A percentile compares a stretch with the other conserved stretches of the same genome.
Conservation (phyloP, 2,797 vertebrate genomes). For the Triplophysa bombifrons region DNA sequence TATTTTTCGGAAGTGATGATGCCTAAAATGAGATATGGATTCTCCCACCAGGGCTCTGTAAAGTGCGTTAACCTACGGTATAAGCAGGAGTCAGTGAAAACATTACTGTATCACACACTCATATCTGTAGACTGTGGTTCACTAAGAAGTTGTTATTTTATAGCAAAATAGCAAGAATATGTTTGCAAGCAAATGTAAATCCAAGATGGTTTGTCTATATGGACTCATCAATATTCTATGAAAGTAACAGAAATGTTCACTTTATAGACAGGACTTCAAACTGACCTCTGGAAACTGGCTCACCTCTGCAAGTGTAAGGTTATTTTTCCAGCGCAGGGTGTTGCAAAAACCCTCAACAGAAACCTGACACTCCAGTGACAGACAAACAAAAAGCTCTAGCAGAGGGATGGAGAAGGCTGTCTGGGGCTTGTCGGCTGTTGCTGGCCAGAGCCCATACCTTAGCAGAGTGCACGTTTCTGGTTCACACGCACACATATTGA, state of each 20-base stretch:
- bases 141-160: not conserved
- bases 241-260: not conserved
- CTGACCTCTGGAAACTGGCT: not conserved
- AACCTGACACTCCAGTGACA: constrained; percentile 32
- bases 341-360: constrained; percentile 35
- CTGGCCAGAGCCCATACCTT: constrained; percentile 35
- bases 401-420: constrained; percentile 21
- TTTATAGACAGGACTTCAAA: not conserved
- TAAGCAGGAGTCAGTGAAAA: constrained; percentile 9
- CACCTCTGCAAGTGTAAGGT: constrained; percentile 36
- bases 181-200: constrained; percentile 8
- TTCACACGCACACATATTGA: not conserved
- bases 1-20: constrained; percentile 12
- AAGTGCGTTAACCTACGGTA: not conserved
- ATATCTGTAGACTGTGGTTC: not conserved
- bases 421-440: constrained; percentile 15
- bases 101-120: no score
- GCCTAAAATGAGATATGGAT: constrained; percentile 31
- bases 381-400: constrained; percentile 36
- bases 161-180: not conserved
- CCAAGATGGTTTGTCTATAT: not conserved
- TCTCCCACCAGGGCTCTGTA: constrained; percentile 26
- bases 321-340: constrained; percentile 32
- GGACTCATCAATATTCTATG: no score
- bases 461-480: constrained; percentile 10